Conservation (phyloP, 2,113 vertebrate genomes). For the Narcine bancroftii region DNA sequence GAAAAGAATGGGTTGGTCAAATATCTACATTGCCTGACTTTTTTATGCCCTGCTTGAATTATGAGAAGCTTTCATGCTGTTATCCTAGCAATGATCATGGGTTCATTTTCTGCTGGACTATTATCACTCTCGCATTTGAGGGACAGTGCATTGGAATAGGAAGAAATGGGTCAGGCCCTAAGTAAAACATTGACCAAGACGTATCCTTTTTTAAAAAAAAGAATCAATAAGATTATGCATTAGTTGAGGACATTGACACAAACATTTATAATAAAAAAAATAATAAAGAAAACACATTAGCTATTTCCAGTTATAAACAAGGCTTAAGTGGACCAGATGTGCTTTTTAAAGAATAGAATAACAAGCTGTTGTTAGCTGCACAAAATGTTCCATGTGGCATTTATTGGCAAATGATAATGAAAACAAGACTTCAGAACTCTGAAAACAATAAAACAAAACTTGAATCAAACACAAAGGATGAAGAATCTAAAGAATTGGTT, state of each 20-base stretch:
- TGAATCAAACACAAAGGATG: not conserved
- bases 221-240: not conserved
- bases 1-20: not conserved
- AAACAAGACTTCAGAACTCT: conserved; percentile 36
- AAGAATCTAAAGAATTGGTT: not conserved
- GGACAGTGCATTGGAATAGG: not conserved
- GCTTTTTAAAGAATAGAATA: conserved; percentile 37
- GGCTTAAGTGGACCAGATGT: conserved; percentile 36
- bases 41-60: not conserved
- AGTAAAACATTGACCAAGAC: not conserved
- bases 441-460: conserved; percentile 21
- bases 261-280: conserved; percentile 35
- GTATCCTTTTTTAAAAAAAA: not conserved
- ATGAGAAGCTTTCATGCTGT: not conserved
- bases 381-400: conserved; percentile 38
- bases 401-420: conserved; percentile 38
- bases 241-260: not conserved
- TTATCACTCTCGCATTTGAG: not conserved
- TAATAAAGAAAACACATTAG: conserved; percentile 38
- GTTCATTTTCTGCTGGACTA: not conserved
- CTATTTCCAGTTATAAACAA: conserved; percentile 37
- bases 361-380: conserved; percentile 36
- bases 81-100: not conserved
- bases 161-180: not conserved
- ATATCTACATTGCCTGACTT: not conserved